phyloP scores from a whole-genome alignment of 2,797 vertebrate species.

The Melanotaenia maccullochi region DNA sequence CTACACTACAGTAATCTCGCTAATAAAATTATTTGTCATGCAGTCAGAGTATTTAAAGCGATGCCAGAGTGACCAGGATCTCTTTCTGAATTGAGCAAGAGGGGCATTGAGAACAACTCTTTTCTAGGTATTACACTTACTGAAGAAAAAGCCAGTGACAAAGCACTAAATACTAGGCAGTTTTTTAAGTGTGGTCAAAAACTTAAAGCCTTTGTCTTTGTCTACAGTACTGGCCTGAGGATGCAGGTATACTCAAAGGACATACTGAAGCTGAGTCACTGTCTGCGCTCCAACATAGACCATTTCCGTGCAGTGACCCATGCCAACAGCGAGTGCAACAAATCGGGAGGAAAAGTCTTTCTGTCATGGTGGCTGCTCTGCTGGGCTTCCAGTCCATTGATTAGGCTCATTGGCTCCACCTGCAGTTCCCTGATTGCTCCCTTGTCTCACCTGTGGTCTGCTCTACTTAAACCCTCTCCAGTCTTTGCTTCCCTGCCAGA shows the following conservation, averaged over 20 bases:
- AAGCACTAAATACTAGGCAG: not conserved
- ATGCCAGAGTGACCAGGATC: not conserved
- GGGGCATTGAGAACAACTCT: not conserved
- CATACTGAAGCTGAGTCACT: not conserved
- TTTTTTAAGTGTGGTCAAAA: slow-evolving; percentile 2
- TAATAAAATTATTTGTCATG: not conserved
- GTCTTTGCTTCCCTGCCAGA: no score
- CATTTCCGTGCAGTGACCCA: not conserved
- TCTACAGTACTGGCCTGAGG: not conserved
- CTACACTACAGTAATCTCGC: slow-evolving; percentile 1
- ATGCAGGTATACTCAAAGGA: not conserved
- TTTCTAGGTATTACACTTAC: not conserved
- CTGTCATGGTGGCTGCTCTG: no score
- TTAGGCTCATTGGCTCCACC: no score
- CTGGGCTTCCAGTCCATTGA: no score
- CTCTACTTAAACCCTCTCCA: no score
- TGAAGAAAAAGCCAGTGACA: not conserved
- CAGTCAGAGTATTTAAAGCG: not conserved
- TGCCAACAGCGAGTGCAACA: not conserved
- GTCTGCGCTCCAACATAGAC: not conserved
- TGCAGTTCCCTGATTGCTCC: no score
- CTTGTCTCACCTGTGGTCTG: no score
- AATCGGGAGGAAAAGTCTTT: not conserved
- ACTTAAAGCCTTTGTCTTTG: not conserved
- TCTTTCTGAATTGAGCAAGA: slow-evolving; percentile 2